Percentiles rank a stretch among this genome's conserved stretches.
Conservation (phyloP, 2,888 invertebrate genomes). For the Tortricodes alternella region DNA sequence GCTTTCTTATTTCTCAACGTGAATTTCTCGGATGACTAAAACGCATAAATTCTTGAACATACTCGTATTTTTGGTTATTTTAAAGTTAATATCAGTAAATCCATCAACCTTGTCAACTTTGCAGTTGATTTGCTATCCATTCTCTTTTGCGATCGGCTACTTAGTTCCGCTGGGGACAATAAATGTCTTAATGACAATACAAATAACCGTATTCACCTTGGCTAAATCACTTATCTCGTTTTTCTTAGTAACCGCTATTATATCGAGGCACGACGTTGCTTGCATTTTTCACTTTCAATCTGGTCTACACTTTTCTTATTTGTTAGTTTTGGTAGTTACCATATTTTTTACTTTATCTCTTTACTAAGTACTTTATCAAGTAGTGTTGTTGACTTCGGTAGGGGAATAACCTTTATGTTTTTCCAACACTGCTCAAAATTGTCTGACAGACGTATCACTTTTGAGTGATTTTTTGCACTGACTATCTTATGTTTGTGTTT, state of each 20-base stretch:
- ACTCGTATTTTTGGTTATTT: slow-evolving; percentile 8
- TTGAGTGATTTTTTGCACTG: too few relatives aligned
- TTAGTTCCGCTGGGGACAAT: slow-evolving; percentile 35
- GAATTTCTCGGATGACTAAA: slow-evolving; percentile 8
- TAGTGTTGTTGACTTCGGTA: too few relatives aligned
- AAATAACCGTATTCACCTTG: slow-evolving; percentile 49
- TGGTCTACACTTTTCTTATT: slow-evolving; percentile 16
- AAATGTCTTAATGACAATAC: slow-evolving; percentile 40
- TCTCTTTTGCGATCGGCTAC: slow-evolving; percentile 35
- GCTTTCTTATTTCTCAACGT: slow-evolving; percentile 2
- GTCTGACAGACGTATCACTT: too few relatives aligned
- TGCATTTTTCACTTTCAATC: slow-evolving; percentile 35
- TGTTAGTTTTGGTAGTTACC: not conserved
- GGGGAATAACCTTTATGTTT: too few relatives aligned
- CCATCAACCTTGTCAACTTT: slow-evolving; percentile 21
- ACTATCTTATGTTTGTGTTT: too few relatives aligned
- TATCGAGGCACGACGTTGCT: slow-evolving; percentile 33
- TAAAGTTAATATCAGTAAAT: slow-evolving; percentile 25
- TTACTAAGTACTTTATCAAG: too few relatives aligned
- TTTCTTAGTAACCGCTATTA: slow-evolving; percentile 38
- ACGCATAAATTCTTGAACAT: slow-evolving; percentile 10
- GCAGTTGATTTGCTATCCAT: slow-evolving; percentile 29
- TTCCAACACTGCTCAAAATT: too few relatives aligned
- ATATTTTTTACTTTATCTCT: too few relatives aligned
- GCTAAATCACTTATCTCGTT: slow-evolving; percentile 42